These are phyloP conservation scores for Ylistrum balloti DNA, from an alignment of 1,140 invertebrate species.

Conservation along the genomic window DNA sequence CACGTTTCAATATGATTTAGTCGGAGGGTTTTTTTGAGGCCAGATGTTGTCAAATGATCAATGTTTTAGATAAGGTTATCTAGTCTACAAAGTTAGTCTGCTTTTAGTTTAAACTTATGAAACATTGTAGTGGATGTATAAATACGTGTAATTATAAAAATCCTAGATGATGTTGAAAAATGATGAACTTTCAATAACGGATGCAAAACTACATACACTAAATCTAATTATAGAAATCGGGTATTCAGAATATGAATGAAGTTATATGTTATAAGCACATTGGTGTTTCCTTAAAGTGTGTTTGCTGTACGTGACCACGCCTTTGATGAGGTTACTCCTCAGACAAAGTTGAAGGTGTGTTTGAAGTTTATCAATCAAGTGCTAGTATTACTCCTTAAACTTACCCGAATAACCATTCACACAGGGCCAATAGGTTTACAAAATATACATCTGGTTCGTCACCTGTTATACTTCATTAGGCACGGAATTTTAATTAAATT, in stretches of 20 bases:
- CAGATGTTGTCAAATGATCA: too few species aligned
- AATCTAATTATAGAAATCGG: too few species aligned
- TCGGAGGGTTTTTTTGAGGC: too few species aligned
- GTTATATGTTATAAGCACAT: background rate
- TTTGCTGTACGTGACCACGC: background rate
- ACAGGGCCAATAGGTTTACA: background rate
- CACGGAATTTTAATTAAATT: constrained; percentile 36
- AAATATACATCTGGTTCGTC: background rate
- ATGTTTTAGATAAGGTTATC: too few species aligned
- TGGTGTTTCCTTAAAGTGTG: background rate
- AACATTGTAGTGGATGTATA: too few species aligned
- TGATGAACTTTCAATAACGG: too few species aligned
- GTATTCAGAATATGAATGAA: background rate
- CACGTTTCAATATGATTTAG: too few species aligned
- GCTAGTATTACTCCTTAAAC: background rate
- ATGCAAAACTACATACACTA: too few species aligned
- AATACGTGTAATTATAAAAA: too few species aligned
- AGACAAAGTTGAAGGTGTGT: background rate
- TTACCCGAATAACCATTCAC: background rate
- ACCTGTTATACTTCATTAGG: background rate
- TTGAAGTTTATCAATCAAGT: constrained; percentile 10
- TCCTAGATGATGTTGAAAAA: too few species aligned
- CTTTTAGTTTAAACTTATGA: too few species aligned
- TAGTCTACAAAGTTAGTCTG: too few species aligned
- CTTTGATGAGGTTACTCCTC: background rate